Evolutionary conservation across 2,797 vertebrate species (phyloP).

Genomic region (Holocentrus rufus): DNA sequence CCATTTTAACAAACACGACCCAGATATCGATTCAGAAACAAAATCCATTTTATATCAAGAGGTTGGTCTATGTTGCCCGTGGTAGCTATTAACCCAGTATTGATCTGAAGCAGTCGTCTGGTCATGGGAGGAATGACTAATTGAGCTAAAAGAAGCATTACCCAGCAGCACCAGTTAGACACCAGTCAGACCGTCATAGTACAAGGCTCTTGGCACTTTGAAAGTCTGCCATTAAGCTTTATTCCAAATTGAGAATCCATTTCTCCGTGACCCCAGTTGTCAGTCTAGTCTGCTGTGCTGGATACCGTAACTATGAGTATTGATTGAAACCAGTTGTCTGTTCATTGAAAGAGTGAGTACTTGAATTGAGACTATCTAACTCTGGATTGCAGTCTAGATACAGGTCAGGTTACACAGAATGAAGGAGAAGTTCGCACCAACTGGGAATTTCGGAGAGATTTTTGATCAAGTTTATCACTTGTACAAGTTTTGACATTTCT

Average conservation of each 20-base stretch:
- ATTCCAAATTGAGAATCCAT: conserved; percentile 1
- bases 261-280: not conserved
- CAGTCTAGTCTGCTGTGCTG: not conserved
- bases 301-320: not conserved
- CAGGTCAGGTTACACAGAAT: too few species aligned
- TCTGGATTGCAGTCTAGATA: too few species aligned
- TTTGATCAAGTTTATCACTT: too few species aligned
- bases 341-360: not conserved
- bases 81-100: conserved; percentile 52
- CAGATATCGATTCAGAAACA: conserved; percentile 42
- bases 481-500: too few species aligned
- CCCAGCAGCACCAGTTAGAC: conserved; percentile 22
- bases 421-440: too few species aligned
- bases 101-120: conserved; percentile 44
- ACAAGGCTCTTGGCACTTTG: conserved; percentile 7
- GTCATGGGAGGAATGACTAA: conserved; percentile 43
- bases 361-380: too few species aligned
- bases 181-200: conserved; percentile 3
- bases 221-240: not conserved
- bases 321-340: not conserved
- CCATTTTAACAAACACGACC: conserved; percentile 37
- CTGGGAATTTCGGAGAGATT: too few species aligned
- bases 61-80: conserved; percentile 19
- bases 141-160: conserved; percentile 16
- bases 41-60: conserved; percentile 37